These are phyloP conservation scores for Phylloscopus whistleri DNA, from an alignment of 2,113 vertebrate genomes.

Conservation along the genomic window DNA sequence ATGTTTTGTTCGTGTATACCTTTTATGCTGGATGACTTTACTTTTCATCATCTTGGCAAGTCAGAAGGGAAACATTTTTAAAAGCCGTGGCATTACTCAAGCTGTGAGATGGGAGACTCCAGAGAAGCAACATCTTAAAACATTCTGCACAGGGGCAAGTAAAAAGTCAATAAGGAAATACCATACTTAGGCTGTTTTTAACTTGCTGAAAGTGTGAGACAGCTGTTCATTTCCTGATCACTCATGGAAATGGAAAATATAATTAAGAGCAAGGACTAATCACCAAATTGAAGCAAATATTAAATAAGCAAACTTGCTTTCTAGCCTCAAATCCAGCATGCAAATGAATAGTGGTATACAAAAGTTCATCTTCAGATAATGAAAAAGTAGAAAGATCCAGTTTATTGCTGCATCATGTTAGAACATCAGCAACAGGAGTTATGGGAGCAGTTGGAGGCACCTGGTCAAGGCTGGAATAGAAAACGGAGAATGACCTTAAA, in stretches of 20 bases:
- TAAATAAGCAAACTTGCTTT: slow-evolving; percentile 56
- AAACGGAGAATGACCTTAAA: slow-evolving; percentile 16
- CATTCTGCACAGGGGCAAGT: slow-evolving; percentile 55
- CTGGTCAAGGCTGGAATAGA: slow-evolving; percentile 33
- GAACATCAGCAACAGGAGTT: slow-evolving; percentile 39
- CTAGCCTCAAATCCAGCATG: slow-evolving; percentile 36
- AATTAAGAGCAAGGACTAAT: slow-evolving; percentile 74
- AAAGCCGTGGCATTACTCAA: slow-evolving; percentile 60
- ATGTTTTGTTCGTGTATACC: not conserved
- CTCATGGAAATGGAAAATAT: slow-evolving; percentile 76
- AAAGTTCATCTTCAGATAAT: slow-evolving; percentile 63
- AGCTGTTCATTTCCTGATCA: slow-evolving; percentile 71
- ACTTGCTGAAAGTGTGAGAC: slow-evolving; percentile 66
- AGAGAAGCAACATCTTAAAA: slow-evolving; percentile 55
- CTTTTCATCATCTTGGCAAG: slow-evolving; percentile 59
- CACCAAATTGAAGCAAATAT: slow-evolving; percentile 67
- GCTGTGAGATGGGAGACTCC: slow-evolving; percentile 46
- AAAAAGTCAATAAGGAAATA: slow-evolving; percentile 75
- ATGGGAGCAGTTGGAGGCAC: slow-evolving; percentile 17
- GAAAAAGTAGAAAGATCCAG: slow-evolving; percentile 38
- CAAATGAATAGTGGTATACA: slow-evolving; percentile 51
- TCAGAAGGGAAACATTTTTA: slow-evolving; percentile 53
- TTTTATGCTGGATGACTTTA: slow-evolving; percentile 59
- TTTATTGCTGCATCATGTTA: slow-evolving; percentile 46
- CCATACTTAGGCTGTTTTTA: slow-evolving; percentile 67